Conservation (phyloP, 2,888 invertebrate species). For the Cerastoderma edule region DNA sequence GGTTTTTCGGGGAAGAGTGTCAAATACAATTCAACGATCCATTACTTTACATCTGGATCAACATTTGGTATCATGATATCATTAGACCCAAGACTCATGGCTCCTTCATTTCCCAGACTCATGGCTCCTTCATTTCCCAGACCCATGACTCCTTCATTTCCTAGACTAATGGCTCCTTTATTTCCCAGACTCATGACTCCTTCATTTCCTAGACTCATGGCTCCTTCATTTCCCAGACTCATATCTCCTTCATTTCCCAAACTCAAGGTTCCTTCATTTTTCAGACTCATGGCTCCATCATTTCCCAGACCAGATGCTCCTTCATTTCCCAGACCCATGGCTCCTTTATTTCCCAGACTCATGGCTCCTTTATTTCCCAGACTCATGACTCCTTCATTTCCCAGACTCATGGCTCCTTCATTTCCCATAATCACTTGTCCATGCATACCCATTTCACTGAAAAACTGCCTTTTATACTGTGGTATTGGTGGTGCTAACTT, state of each 20-base stretch:
- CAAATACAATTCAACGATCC: no score
- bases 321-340: not conserved
- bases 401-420: not conserved
- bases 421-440: not conserved
- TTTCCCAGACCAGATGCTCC: not conserved
- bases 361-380: not conserved
- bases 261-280: constrained; percentile 7
- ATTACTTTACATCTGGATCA: no score
- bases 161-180: no score
- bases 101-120: no score
- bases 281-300: not conserved
- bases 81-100: no score
- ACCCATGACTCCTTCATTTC: no score
- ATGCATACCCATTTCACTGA: constrained; percentile 20
- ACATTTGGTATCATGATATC: no score
- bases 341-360: not conserved
- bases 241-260: not conserved
- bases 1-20: no score
- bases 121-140: no score
- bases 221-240: not conserved
- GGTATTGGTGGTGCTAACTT: constrained; percentile 35
- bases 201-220: not conserved
- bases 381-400: not conserved
- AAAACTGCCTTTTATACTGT: constrained; percentile 48
- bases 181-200: no score